Evolutionary conservation across 2,113 vertebrate genomes (phyloP).

Genomic region (Hyla sarda): DNA sequence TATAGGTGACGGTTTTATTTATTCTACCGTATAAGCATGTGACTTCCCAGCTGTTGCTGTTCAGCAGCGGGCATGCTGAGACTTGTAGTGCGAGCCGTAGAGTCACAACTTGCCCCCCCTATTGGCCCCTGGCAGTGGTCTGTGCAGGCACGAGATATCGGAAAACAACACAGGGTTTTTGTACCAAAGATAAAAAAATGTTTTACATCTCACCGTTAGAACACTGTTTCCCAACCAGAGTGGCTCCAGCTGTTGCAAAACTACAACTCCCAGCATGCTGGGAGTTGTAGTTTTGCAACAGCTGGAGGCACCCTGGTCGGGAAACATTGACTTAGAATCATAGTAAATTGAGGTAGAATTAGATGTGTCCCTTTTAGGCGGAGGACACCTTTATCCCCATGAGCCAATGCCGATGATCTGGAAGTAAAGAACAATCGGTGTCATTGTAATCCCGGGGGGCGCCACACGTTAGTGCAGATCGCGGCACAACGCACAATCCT

Average conservation of each 20-base stretch:
- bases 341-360: background rate
- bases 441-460: background rate
- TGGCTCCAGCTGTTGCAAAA: too few species aligned
- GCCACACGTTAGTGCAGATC: background rate
- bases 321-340: too few species aligned
- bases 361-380: background rate
- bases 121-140: background rate
- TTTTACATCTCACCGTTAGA: too few species aligned
- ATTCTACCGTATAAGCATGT: conserved; percentile 26
- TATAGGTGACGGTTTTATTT: conserved; percentile 16
- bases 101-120: background rate
- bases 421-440: background rate
- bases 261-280: too few species aligned
- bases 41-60: conserved; percentile 27
- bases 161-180: too few species aligned
- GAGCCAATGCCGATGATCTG: background rate
- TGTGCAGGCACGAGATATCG: background rate
- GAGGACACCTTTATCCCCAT: background rate
- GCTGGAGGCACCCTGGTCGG: too few species aligned
- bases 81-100: background rate
- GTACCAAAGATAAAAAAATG: too few species aligned
- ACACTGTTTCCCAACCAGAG: too few species aligned
- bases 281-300: too few species aligned
- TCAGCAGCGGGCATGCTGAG: background rate
- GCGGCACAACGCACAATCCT: background rate